Evolutionary conservation across 2,888 invertebrate genomes (phyloP), one percentile per base, ranked within the genome.

Genomic region (Flexamia atlantica): DNA sequence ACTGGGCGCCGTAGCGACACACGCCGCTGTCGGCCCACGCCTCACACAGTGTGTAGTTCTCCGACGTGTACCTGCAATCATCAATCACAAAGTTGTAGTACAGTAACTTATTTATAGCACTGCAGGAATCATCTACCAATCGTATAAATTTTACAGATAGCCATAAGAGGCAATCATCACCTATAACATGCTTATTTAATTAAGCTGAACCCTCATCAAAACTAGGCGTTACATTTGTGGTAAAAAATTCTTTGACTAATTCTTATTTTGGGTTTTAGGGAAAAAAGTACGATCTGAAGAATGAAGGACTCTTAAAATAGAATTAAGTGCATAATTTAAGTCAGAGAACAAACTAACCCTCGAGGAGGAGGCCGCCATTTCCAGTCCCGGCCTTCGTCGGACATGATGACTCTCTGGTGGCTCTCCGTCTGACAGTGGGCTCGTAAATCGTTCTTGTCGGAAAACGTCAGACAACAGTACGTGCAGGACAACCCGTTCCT

Each of bases 1-100:
- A 96, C 88, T 94, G 94, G 74, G 93, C 92, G 23, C 95, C 95
- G 88, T 94, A 93, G 74, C 94, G 92, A 88, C 95, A 96, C 60
- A 90, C 90, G 68, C 92, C 92, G 60, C 85, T 83, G 79, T 87
- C 87, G 30, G 81, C 88, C 89, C 91, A 94, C 88, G 92, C 92
- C 87, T 93, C 92, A 89, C 95, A 95, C 36, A 94, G 89, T 12
- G 91, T 90, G 88, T 95, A 95, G 7, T 93, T 92, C 86, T 94
- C 94, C 28, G 93, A 91, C 9, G 92, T 92, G 85, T 93, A 92
- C 5, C 79, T 79, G 79, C 2, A 50, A 46, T 36, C 40, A 40
- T 40, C 40, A 12, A 40, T 40, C 40, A 12, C n/a, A 40, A 9
- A 9, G 40, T 40, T 5, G 5, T 40, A 12, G 40, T 40, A 12